Base-by-base conservation (phyloP, 2,113 vertebrate species). In the Trogon surrucura region DNA sequence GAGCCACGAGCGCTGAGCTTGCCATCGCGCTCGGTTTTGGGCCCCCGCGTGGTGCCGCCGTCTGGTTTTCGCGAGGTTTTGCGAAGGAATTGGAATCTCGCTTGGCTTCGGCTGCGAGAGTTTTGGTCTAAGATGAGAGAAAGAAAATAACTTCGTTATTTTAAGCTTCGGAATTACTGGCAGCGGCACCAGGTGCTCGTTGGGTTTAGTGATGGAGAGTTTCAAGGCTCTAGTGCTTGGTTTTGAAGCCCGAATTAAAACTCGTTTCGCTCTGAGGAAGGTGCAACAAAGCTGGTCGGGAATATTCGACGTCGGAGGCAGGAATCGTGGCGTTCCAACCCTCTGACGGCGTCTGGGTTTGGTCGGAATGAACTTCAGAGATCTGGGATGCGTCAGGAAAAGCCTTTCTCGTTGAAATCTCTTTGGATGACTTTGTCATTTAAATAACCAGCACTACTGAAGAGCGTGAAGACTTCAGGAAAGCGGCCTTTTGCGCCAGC, bases 221-320 rank as follows among this genome's bases (percentile, higher is more conserved):
- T 66, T 8, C 47, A 34, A 16, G 48, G 27, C 60, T 72, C 13
- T n/a, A 6, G 34, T 5, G 56, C 23, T 53, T 25, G 50, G 34
- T 34, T n/a, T 66, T 25, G 25, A 54, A 26, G 22, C 54, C 61
- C 60, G 38, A 11, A 73, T 57, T 18, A 45, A 36, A 69, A 67
- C 67, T 50, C 56, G 2, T 25, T 21, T 79, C 14, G 36, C 45
- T 16, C 38, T 0, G 7, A 41, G 72, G 51, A 50, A 3, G 10
- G 11, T 11, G 7, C 53, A 32, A 32, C 51, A 25, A 29, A 80
- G 45, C 44, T 14, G 48, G 5, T n/a, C 0, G 7, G 78, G 29
- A 64, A 36, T 6, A 5, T 16, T 38, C 0, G 5, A 30, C 0
- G 11, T 8, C 21, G 23, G 22, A 25, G 61, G 25, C 29, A 13